Conservation (phyloP, 2,113 vertebrate genomes). For the Sebastes schlegelii region DNA sequence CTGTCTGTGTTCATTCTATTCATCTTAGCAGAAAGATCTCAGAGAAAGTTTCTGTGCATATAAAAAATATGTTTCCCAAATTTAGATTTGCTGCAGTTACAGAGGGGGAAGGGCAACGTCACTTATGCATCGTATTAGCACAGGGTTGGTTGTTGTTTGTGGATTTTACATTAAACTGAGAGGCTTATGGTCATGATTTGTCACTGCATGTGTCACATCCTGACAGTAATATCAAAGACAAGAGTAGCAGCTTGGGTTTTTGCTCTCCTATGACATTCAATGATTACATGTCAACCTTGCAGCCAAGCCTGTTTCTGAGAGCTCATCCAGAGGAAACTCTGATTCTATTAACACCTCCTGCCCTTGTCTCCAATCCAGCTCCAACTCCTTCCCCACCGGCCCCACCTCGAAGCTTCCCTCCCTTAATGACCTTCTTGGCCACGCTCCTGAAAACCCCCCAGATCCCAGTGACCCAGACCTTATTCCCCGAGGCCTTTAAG, state of each 20-base stretch:
- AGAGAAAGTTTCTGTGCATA: constrained; percentile 27
- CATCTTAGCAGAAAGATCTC: constrained; percentile 16
- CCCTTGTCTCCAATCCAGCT: constrained; percentile 38
- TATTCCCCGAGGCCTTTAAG: constrained; percentile 73
- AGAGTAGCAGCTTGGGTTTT: constrained; percentile 26
- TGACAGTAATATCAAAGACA: constrained; percentile 56
- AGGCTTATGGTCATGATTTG: constrained; percentile 45
- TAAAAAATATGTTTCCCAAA: constrained; percentile 25
- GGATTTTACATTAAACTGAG: constrained; percentile 29
- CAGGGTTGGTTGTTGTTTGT: constrained; percentile 20
- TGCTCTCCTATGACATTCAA: constrained; percentile 63
- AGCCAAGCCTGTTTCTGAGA: constrained; percentile 44
- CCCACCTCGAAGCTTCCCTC: constrained; percentile 22
- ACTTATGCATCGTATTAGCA: background rate
- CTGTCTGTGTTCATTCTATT: constrained; percentile 26
- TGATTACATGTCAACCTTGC: constrained; percentile 74
- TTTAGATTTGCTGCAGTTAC: constrained; percentile 23
- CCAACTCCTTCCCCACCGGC: constrained; percentile 24
- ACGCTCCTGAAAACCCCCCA: constrained; percentile 48
- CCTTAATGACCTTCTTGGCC: constrained; percentile 70
- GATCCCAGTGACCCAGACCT: constrained; percentile 56
- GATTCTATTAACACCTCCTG: constrained; percentile 72
- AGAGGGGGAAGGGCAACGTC: background rate
- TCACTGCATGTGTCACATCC: constrained; percentile 36
- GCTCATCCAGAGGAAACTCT: constrained; percentile 66